These are phyloP conservation scores for Pammene aurita DNA, from an alignment of 2,888 invertebrate species.

Conservation along the genomic window DNA sequence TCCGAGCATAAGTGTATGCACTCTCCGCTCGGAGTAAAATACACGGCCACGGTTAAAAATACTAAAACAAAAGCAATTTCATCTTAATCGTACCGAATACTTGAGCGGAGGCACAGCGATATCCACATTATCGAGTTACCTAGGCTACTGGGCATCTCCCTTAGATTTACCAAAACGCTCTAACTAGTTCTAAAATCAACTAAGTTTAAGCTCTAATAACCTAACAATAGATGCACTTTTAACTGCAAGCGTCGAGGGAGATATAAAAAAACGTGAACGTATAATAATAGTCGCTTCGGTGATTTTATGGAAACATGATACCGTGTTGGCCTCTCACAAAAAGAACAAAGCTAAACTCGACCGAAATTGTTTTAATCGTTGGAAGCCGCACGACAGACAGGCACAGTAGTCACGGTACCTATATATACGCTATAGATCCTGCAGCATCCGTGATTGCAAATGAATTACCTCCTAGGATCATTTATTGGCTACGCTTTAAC, in stretches of 20 bases:
- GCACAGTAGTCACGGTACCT: no score
- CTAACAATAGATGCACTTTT: slow-evolving; percentile 48
- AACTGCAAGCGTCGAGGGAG: slow-evolving; percentile 43
- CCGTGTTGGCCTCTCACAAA: slow-evolving; percentile 79
- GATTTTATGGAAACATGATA: slow-evolving; percentile 83
- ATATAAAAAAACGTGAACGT: slow-evolving; percentile 63
- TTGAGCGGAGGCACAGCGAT: slow-evolving; percentile 77
- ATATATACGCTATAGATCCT: slow-evolving; percentile 14
- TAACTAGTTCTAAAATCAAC: slow-evolving; percentile 46
- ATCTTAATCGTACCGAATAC: slow-evolving; percentile 81
- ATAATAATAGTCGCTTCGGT: slow-evolving; percentile 81
- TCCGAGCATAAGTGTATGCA: slow-evolving; percentile 45
- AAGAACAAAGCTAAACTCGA: slow-evolving; percentile 74
- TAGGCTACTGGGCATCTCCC: slow-evolving; percentile 80
- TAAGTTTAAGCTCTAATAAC: slow-evolving; percentile 47
- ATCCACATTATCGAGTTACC: slow-evolving; percentile 81
- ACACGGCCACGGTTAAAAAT: slow-evolving; percentile 61
- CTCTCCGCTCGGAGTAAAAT: slow-evolving; percentile 49
- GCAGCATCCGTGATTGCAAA: slow-evolving; percentile 21
- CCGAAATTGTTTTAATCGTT: slow-evolving; percentile 82
- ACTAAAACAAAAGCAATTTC: slow-evolving; percentile 74
- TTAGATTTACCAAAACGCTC: slow-evolving; percentile 49
- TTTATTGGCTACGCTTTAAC: slow-evolving; percentile 15
- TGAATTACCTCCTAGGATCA: slow-evolving; percentile 24
- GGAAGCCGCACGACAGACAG: slow-evolving; percentile 63